Evolutionary conservation across 2,888 invertebrate genomes (phyloP), one percentile per base, ranked within the genome.

Genomic region (Chydorus sphaericus): DNA sequence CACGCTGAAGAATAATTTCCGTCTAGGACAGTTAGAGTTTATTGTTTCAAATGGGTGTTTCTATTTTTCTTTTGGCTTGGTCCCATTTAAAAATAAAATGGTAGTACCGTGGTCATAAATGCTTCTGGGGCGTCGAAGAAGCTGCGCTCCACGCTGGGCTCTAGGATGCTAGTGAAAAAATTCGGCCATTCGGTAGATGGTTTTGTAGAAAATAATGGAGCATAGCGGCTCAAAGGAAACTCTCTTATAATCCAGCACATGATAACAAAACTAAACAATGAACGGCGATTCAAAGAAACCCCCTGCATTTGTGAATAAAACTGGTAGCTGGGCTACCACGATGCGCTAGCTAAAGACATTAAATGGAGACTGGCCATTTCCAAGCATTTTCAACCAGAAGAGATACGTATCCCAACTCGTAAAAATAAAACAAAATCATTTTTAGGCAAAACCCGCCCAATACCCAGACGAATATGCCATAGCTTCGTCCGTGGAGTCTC

Each of bases 1-100:
- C 58, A 26, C 56, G 56, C 30, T 58, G 52, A 33, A 7, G 48
- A 16, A 58, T 38, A 16, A 58, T 36, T 33, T 58, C 54, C n/a
- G 58, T 56, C 58, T 58, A 30, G n/a, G n/a, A n/a, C n/a, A n/a
- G n/a, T n/a, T n/a, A n/a, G n/a, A n/a, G n/a, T n/a, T n/a, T n/a
- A n/a, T n/a, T n/a, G n/a, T n/a, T n/a, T n/a, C n/a, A n/a, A n/a
- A n/a, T n/a, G n/a, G n/a, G n/a, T n/a, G n/a, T n/a, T n/a, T n/a
- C n/a, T n/a, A n/a, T n/a, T n/a, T n/a, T n/a, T n/a, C n/a, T n/a
- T 36, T 39, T 39, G 10, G 23, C 6, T 16, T 20, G 23, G 18
- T 39, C 39, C 4, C 38, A 14, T 11, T 38, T 4, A 4, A 14
- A 38, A 38, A 23, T 4, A 10, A 8, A 4, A 4, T 14, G 23